Evolutionary conservation across 2,888 invertebrate genomes (phyloP), one percentile per base, ranked within the genome.

Genomic region (Ephialtes manifestator): DNA sequence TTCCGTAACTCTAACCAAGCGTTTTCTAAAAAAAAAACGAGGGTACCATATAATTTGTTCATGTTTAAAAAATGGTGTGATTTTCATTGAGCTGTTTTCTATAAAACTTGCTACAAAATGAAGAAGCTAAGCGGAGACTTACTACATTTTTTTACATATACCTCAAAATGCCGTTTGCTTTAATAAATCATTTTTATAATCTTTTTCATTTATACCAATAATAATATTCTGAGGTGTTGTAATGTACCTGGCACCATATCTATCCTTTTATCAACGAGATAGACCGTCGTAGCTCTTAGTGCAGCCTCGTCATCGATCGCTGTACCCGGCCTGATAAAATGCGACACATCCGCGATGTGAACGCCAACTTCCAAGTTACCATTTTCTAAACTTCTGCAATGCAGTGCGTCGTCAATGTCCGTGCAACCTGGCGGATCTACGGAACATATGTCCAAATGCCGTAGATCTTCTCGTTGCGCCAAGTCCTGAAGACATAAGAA

Each of bases 391-490:
- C 95, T 94, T 24, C 96, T 95, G 90, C 99, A 99, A 94, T 99
- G 99, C 1, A 99, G 94, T 0, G 99, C 99, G 94, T 99, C 99
- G 93, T 99, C 99, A 87, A 99, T 99, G 93, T 99, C 99, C 0
- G 99, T 99, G 94, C 99, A 99, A 0, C 99, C 99, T 0, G 99
- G 98, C 2, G 99, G 99, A 95, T 99, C 99, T 0, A 99, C 99
- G 0, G 99, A 99, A 92, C 99, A 99, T 60, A 99, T 96, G 90
- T 96, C 96, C 4, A 98, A 93, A 77, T 97, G 95, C 13, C 99
- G 96, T 0, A 99, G 95, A 93, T 99, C 99, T 11, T 96, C 96
- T 28, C 99, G 96, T 89, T 96, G 96, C 28, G 95, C 95, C 83
- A 97, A 95, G 93, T 98, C 98, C 97, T 97, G 90, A 0, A 88